Evolutionary conservation across 1,140 invertebrate species (phyloP), one percentile per base, ranked within the genome.

Genomic region (Drosophila baimaii): DNA sequence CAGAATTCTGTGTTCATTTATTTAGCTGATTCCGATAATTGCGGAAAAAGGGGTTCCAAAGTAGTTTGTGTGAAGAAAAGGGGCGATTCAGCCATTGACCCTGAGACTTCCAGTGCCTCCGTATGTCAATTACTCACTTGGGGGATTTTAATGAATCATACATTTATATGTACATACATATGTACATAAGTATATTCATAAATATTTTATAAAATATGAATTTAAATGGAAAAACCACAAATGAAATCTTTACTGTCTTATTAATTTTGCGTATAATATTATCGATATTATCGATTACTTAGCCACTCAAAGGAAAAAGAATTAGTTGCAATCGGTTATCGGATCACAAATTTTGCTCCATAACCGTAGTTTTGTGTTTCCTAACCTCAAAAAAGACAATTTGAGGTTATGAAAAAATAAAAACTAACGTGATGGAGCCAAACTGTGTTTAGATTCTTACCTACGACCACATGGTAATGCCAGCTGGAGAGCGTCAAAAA

Each of bases 1-100:
- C 52, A 66, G 81, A 83, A 83, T 65, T 72, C 58, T 44, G 44
- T 29, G 39, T 66, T 58, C 66, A 65, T 68, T 83, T 54, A 29
- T 64, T 75, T 62, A 46, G 46, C 52, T 43, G 39, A 58, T 59
- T 71, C 66, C 35, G 51, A 49, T 58, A 71, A 31, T 37, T 70
- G n/a, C 15, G 49, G 31, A 33, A 44, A 44, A 43, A 25, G 49
- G 33, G 49, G 27, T 23, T 29, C 23, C 25, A 44, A 25, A 19
- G 44, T 21, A 47, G 29, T 52, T 52, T 29, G 33, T 29, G 15
- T 13, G 35, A 59, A 29, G 13, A 43, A 29, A 37, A 17, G 57
- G 58, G 61, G 51, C 31, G 55, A 33, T 29, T 49, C 21, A 65
- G 71, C 33, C 64, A 51, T 83, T 84, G 70, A 83, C 63, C 77